phyloP scores from a whole-genome alignment of 2,888 invertebrate genomes.

The Bellardia bayeri region DNA sequence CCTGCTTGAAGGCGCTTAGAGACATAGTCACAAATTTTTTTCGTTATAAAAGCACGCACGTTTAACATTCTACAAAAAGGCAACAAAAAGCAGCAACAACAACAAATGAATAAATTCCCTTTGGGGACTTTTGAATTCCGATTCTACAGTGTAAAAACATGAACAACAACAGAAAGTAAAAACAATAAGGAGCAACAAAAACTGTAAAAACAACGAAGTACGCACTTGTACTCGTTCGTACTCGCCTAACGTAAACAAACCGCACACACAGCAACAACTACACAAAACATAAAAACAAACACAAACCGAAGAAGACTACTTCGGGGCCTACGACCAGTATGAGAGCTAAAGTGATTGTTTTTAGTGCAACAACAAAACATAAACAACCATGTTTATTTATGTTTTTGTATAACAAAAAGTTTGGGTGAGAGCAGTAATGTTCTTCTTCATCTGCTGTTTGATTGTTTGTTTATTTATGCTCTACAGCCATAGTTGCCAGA shows the following conservation, averaged over 20 bases:
- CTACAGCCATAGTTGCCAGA: too few species aligned
- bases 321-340: slow-evolving; percentile 26
- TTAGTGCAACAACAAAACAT: slow-evolving; percentile 48
- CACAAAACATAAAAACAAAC: not conserved
- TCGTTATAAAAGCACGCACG: slow-evolving; percentile 68
- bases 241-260: not conserved
- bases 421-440: not conserved
- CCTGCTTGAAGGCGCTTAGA: slow-evolving; percentile 51
- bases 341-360: slow-evolving; percentile 63
- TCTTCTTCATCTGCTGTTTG: not conserved
- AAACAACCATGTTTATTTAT: slow-evolving; percentile 3
- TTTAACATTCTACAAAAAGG: slow-evolving; percentile 63
- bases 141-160: slow-evolving; percentile 37
- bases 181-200: slow-evolving; percentile 49
- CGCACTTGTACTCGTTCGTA: slow-evolving; percentile 14
- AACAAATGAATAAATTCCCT: slow-evolving; percentile 55
- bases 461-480: slow-evolving; percentile 36
- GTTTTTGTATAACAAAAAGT: not conserved
- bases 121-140: slow-evolving; percentile 61
- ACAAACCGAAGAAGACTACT: slow-evolving; percentile 19
- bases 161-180: slow-evolving; percentile 11
- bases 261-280: slow-evolving; percentile 15
- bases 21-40: slow-evolving; percentile 48
- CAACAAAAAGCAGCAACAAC: slow-evolving; percentile 13
- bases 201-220: slow-evolving; percentile 49